Percentiles rank a stretch among this genome's conserved stretches.
These are phyloP conservation scores for Amblyopsis hoosieri DNA, from an alignment of 2,797 vertebrate genomes.

Conservation along the genomic window DNA sequence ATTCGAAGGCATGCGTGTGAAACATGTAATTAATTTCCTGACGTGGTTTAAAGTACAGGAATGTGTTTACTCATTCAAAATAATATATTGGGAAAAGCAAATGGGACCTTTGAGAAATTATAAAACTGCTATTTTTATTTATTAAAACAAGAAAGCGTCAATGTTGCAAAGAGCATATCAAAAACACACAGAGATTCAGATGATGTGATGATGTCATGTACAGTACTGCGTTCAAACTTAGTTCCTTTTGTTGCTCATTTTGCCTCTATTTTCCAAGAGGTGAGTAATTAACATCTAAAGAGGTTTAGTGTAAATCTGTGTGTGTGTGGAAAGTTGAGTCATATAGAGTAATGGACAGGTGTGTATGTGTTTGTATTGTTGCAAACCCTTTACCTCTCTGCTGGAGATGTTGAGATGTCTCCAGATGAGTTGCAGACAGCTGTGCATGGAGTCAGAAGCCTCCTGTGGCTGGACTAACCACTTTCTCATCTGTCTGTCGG, in stretches of 20 bases:
- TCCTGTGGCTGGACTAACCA: slow-evolving; percentile 20
- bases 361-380: slow-evolving; percentile 1
- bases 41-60: slow-evolving; percentile 48
- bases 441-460: slow-evolving; percentile 23
- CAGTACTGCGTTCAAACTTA: not conserved
- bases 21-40: slow-evolving; percentile 50
- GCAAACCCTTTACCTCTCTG: slow-evolving; percentile 2
- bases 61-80: slow-evolving; percentile 61
- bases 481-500: slow-evolving; percentile 37
- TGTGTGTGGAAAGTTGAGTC: not conserved
- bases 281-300: not conserved
- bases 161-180: not conserved
- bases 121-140: slow-evolving; percentile 13
- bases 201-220: not conserved
- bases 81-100: slow-evolving; percentile 50
- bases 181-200: slow-evolving; percentile 12
- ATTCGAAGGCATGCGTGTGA: slow-evolving; percentile 35
- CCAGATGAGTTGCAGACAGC: slow-evolving; percentile 39
- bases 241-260: not conserved
- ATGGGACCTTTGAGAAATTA: slow-evolving; percentile 39
- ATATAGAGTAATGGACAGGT: not conserved
- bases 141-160: slow-evolving; percentile 12
- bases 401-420: slow-evolving; percentile 19
- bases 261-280: not conserved
- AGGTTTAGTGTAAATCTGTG: not conserved